Evolutionary conservation across 1,140 invertebrate species (phyloP).

Genomic region (Drosophila mojavensis): DNA sequence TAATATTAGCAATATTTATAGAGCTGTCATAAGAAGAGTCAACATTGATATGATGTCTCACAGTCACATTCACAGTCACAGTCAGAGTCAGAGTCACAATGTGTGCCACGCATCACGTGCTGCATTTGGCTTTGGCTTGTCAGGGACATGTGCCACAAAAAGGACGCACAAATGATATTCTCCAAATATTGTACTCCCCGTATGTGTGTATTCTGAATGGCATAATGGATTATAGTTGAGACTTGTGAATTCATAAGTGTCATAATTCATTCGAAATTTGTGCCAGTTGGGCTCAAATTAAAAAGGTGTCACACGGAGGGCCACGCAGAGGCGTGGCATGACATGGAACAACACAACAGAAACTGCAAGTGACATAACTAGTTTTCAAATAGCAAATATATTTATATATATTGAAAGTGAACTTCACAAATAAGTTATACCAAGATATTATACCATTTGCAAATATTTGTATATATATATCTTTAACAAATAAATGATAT

Average conservation of each 20-base stretch:
- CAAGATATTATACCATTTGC: no score
- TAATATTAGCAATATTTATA: slow-evolving; percentile 50
- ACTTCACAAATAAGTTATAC: no score
- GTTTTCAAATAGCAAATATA: no score
- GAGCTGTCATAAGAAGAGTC: slow-evolving; percentile 57
- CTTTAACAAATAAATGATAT: no score
- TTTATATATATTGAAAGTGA: no score
- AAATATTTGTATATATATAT: no score
- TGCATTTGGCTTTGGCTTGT: slow-evolving; percentile 67
- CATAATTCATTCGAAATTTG: slow-evolving; percentile 76
- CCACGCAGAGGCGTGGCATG: not conserved
- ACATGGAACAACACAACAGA: no score
- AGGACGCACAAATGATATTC: slow-evolving; percentile 38
- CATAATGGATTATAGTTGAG: slow-evolving; percentile 53
- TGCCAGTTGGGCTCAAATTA: slow-evolving; percentile 45
- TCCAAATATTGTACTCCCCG: slow-evolving; percentile 36
- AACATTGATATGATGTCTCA: slow-evolving; percentile 24
- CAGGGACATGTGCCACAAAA: slow-evolving; percentile 37
- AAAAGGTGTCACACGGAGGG: slow-evolving; percentile 48
- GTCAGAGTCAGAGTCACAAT: not conserved
- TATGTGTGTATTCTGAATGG: slow-evolving; percentile 45
- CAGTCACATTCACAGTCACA: not conserved
- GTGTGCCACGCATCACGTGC: slow-evolving; percentile 61
- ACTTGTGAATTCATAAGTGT: slow-evolving; percentile 52
- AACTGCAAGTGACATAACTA: not conserved